These are phyloP conservation scores for Gallinago stenura DNA, from an alignment of 2,797 vertebrate genomes.

Conservation along the genomic window DNA sequence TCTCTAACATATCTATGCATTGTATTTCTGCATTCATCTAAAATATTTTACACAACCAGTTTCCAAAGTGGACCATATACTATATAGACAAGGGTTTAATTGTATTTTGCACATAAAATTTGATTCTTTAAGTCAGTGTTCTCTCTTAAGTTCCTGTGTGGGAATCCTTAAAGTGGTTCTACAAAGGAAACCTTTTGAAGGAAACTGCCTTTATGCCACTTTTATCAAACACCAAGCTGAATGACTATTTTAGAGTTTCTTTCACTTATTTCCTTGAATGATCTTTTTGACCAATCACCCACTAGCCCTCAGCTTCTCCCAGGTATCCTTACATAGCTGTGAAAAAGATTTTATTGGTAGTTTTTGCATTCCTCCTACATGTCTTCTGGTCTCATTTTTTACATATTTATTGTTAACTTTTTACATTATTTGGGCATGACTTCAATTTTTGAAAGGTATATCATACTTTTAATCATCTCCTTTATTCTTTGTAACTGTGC, in stretches of 20 bases:
- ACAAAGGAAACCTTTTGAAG: background rate
- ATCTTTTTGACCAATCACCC: background rate
- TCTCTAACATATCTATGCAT: background rate
- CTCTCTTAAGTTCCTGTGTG: background rate
- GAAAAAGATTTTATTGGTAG: background rate
- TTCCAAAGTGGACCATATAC: background rate
- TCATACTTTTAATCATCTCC: background rate
- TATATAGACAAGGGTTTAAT: background rate
- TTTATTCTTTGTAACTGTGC: background rate
- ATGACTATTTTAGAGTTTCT: background rate
- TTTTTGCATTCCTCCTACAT: background rate
- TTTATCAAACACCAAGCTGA: background rate
- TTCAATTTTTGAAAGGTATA: background rate
- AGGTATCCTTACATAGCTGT: background rate
- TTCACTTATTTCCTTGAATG: background rate
- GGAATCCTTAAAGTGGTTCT: background rate
- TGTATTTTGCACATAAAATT: background rate
- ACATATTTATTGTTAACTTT: background rate
- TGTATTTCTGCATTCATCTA: background rate
- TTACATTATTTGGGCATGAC: background rate
- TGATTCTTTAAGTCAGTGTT: background rate
- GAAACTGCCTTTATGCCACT: background rate
- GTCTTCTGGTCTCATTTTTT: background rate
- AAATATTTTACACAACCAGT: background rate
- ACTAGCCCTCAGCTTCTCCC: background rate